phyloP scores from a whole-genome alignment of 2,113 vertebrate genomes.

The Melozone crissalis region DNA sequence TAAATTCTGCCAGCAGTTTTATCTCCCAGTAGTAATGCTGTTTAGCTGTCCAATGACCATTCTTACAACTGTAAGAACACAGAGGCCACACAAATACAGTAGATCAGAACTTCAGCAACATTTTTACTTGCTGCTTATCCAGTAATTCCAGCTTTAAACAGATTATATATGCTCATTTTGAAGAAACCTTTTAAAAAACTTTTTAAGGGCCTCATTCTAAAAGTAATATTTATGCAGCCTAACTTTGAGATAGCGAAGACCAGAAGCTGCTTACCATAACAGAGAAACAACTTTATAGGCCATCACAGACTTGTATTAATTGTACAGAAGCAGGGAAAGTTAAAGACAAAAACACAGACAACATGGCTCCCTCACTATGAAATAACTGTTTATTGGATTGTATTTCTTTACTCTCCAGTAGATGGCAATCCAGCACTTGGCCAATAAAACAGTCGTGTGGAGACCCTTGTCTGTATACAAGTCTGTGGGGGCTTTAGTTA shows the following conservation, averaged over 20 bases:
- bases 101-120: not conserved
- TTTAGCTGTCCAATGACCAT: not conserved
- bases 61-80: not conserved
- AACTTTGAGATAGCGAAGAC: not conserved
- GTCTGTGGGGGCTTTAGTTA: not conserved
- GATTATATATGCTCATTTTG: not conserved
- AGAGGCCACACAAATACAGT: not conserved
- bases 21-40: not conserved
- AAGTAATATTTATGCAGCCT: not conserved
- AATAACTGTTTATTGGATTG: not conserved
- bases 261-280: not conserved
- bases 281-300: not conserved
- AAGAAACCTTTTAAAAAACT: not conserved
- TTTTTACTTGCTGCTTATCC: not conserved
- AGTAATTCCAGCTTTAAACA: not conserved
- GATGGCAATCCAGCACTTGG: conserved; percentile 62
- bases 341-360: not conserved
- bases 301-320: not conserved
- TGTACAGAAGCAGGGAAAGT: not conserved
- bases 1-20: not conserved
- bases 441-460: not conserved
- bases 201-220: not conserved
- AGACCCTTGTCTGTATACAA: not conserved
- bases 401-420: conserved; percentile 50
- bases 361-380: not conserved